phyloP scores from a whole-genome alignment of 53 echinoderm and acorn worm species.

The Echinometra lucunter region DNA sequence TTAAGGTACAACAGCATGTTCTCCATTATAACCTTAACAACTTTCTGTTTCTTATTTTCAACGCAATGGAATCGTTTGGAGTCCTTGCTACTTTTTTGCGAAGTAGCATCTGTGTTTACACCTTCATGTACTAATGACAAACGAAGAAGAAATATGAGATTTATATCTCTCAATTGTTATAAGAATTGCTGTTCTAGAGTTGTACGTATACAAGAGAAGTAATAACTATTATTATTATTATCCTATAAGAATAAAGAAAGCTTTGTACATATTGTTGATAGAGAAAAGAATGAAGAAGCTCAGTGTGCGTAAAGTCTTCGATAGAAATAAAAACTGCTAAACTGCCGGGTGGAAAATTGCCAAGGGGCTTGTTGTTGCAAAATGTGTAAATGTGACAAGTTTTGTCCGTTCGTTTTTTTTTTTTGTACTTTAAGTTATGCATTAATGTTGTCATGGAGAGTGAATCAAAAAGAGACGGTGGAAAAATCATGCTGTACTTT shows the following conservation, averaged over 20 bases:
- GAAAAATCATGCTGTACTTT: constrained; percentile 8
- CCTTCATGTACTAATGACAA: constrained; percentile 55
- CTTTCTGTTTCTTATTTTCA: constrained; percentile 49
- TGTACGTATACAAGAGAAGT: constrained; percentile 70
- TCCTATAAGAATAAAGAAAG: constrained; percentile 41
- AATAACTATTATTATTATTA: constrained; percentile 70
- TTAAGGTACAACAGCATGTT: constrained; percentile 34
- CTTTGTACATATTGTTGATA: constrained; percentile 71
- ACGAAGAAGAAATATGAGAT: neutral
- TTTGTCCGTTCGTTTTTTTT: no score
- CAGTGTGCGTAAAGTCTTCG: constrained; percentile 54
- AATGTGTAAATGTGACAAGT: constrained; percentile 16
- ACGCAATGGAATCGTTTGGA: neutral
- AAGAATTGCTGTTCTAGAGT: constrained; percentile 61
- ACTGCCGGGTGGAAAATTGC: constrained; percentile 38
- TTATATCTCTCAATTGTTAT: constrained; percentile 27
- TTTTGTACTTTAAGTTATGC: neutral
- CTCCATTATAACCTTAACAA: constrained; percentile 32
- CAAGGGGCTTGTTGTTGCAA: constrained; percentile 45
- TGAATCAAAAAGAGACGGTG: neutral
- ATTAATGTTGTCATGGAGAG: constrained; percentile 17
- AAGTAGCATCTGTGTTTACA: constrained; percentile 55
- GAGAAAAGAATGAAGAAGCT: constrained; percentile 6
- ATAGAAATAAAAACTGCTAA: constrained; percentile 22
- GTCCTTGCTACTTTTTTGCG: constrained; percentile 33